Evolutionary conservation across 2,113 vertebrate genomes (phyloP).

Genomic region (Rutilus rutilus): DNA sequence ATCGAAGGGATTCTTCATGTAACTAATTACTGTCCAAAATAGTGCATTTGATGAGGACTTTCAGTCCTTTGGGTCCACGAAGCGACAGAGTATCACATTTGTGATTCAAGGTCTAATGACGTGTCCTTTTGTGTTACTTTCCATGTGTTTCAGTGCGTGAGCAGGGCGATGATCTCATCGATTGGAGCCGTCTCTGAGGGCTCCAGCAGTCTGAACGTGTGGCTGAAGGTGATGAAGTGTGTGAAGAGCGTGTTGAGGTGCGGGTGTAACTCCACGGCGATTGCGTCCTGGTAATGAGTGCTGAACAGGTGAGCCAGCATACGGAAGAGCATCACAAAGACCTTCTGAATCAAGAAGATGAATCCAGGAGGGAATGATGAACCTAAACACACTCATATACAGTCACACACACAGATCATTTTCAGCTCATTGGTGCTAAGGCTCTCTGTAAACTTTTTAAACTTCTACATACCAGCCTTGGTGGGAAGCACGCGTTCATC

Average conservation of each 20-base stretch:
- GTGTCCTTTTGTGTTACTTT: constrained; percentile 3
- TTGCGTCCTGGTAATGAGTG: constrained; percentile 78
- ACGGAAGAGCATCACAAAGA: constrained; percentile 79
- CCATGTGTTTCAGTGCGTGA: constrained; percentile 52
- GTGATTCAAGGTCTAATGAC: neutral
- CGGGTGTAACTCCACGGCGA: constrained; percentile 76
- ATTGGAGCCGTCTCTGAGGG: constrained; percentile 74
- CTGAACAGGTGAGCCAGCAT: constrained; percentile 82
- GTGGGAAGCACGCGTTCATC: constrained; percentile 82
- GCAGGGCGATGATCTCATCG: constrained; percentile 76
- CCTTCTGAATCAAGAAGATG: constrained; percentile 79
- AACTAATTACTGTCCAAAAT: neutral
- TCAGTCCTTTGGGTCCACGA: neutral
- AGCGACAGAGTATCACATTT: neutral
- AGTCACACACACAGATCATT: neutral
- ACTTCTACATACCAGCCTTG: constrained; percentile 68
- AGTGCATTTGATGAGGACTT: neutral
- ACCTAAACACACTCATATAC: constrained; percentile 60
- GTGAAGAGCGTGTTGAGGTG: constrained; percentile 82
- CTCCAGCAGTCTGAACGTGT: constrained; percentile 76
- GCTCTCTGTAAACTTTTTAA: too few relatives aligned
- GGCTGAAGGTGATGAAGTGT: constrained; percentile 79
- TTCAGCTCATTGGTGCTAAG: neutral
- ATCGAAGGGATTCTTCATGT: neutral
- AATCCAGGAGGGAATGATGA: constrained; percentile 75